Percentiles rank a stretch among this genome's conserved stretches.
These are phyloP conservation scores for Ceratothoa steindachneri DNA, from an alignment of 2,888 invertebrate species.

Conservation along the genomic window DNA sequence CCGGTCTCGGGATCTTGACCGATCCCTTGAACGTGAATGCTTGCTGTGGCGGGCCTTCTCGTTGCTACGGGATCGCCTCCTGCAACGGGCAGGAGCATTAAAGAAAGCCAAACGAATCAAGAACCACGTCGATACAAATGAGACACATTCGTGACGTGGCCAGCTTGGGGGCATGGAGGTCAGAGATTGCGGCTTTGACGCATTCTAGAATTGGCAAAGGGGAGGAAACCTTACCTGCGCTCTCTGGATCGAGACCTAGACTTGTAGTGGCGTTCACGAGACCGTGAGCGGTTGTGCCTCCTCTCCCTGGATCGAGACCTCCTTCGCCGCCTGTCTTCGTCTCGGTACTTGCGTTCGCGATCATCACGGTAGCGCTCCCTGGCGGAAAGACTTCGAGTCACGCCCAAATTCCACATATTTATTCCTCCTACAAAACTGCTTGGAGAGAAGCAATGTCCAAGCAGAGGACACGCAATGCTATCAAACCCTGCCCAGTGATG, in stretches of 20 bases:
- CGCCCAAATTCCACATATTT: no score
- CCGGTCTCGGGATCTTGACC: conserved; percentile 50
- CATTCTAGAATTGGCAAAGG: no score
- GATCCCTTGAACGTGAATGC: conserved; percentile 49
- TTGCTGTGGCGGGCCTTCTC: conserved; percentile 17
- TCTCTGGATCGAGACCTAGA: conserved; percentile 21
- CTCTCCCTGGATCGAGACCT: conserved; percentile 10
- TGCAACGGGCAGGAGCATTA: neutral
- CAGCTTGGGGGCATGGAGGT: no score
- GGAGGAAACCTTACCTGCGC: neutral
- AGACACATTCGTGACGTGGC: no score
- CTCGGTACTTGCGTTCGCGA: conserved; percentile 57
- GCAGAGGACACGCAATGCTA: no score
- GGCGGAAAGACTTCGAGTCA: conserved; percentile 48
- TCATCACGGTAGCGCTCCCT: conserved; percentile 55
- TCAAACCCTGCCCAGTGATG: no score
- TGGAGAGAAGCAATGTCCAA: no score
- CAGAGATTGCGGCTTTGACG: no score
- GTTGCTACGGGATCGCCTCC: conserved; percentile 14
- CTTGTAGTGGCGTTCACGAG: conserved; percentile 13
- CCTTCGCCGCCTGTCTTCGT: conserved; percentile 35
- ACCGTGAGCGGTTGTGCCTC: conserved; percentile 13
- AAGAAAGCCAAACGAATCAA: neutral
- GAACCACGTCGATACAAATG: no score
- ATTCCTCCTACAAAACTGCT: no score